These are phyloP conservation scores for Scolopax mira DNA, from an alignment of 2,113 vertebrate genomes.

Conservation along the genomic window DNA sequence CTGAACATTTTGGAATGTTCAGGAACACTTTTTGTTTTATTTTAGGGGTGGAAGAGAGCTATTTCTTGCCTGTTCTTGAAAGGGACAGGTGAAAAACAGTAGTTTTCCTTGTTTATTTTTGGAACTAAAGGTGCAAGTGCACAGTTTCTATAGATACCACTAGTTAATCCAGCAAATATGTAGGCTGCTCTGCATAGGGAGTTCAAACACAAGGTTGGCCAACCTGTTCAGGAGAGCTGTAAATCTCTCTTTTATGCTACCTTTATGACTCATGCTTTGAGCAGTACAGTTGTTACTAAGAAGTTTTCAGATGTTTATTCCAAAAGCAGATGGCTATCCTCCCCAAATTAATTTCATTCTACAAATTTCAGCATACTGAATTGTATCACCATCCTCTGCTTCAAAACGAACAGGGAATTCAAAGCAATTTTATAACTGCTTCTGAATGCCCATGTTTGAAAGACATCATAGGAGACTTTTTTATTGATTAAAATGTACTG, in stretches of 20 bases:
- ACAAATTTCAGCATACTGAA: background rate
- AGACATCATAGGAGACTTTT: background rate
- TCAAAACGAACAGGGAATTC: background rate
- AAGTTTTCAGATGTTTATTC: background rate
- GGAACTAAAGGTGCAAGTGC: constrained; percentile 2
- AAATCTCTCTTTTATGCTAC: background rate
- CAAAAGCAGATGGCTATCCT: background rate
- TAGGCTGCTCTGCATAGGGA: background rate
- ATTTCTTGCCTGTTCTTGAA: constrained; percentile 15
- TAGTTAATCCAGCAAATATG: background rate
- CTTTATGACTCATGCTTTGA: background rate
- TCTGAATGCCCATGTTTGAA: background rate
- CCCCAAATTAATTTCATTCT: background rate
- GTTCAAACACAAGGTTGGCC: background rate
- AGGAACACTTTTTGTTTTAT: background rate
- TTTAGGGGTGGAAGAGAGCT: background rate
- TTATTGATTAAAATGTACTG: background rate
- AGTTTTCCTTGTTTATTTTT: constrained; percentile 38
- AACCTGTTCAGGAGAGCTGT: background rate
- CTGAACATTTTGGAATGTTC: background rate
- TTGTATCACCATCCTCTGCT: background rate
- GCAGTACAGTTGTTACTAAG: background rate
- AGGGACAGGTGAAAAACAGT: background rate
- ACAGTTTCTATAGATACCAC: constrained; percentile 44
- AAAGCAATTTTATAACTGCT: background rate